These are phyloP conservation scores for Onychomys leucogaster DNA, from an alignment of 2,797 vertebrate species.

Conservation along the genomic window DNA sequence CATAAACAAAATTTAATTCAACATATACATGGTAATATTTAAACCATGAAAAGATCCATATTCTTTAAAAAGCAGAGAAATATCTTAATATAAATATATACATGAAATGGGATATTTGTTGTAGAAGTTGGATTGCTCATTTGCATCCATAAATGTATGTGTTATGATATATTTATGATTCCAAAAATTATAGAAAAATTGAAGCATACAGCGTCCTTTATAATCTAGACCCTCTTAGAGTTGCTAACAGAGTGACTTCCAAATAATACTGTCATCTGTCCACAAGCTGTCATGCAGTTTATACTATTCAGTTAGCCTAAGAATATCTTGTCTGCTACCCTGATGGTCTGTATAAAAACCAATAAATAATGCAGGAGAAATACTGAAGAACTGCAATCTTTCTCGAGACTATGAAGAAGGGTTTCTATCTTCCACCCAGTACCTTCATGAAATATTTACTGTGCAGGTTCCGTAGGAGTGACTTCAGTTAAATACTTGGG, in stretches of 20 bases:
- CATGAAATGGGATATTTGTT: not conserved
- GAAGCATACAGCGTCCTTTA: not conserved
- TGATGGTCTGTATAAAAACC: constrained; percentile 50
- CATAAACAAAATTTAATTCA: not conserved
- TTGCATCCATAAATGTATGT: not conserved
- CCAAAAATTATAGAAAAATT: not conserved
- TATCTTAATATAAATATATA: not conserved
- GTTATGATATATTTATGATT: constrained; percentile 10
- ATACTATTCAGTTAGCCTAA: constrained; percentile 4
- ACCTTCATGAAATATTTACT: constrained; percentile 77
- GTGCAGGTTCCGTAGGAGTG: constrained; percentile 27
- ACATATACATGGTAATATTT: not conserved
- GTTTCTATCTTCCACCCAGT: constrained; percentile 31
- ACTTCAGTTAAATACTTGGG: constrained; percentile 56
- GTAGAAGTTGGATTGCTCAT: not conserved
- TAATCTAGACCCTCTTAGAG: not conserved
- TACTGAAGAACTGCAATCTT: constrained; percentile 49
- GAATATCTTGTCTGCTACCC: constrained; percentile 41
- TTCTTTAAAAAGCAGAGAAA: not conserved
- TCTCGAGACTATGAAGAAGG: constrained; percentile 44
- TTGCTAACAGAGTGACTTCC: not conserved
- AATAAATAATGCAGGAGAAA: constrained; percentile 55
- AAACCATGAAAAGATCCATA: not conserved
- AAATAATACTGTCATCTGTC: not conserved
- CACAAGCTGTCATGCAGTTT: not conserved